Base-by-base conservation (phyloP, 2,113 vertebrate genomes). In the Epinephelus lanceolatus region DNA sequence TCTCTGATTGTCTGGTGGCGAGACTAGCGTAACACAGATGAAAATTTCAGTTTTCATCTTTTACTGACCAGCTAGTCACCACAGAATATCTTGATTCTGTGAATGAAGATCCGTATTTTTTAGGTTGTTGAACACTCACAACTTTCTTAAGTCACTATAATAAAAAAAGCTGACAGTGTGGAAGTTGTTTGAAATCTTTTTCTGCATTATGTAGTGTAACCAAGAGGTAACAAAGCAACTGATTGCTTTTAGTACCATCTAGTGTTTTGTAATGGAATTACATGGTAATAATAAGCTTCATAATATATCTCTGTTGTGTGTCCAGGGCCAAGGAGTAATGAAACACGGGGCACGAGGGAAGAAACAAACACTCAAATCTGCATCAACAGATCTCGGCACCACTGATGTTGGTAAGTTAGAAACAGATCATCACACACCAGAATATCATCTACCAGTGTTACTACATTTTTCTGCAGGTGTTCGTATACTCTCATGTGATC, bases 331-430 rank as follows among this genome's bases (percentile, higher is more conserved):
- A 93, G 96, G 94, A 47, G 96, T 96, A 71, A 95, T 98, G 94
- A 99, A 99, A 79, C 98, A 99, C 0, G 97, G 97, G 19, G 96
- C 96, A 82, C 92, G 98, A 72, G 96, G 96, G 88, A 99, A 98
- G 86, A 96, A 97, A 71, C 98, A 98, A 91, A 96, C 98, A 55
- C 97, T 99, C 63, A 99, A 99, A 86, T 99, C 98, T 17, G 97
- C 97, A 33, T 99, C 98, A 19, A 99, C 98, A 55, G 98, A 99
- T 93, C 96, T 99, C 14, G 98, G 98, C 79, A 98, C 97, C 3
- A 96, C 96, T 69, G 98, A 99, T 10, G 95, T 98, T 88, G 98
- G 98, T 96, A 95, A 97, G 98, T 89, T 21, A 21, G 27, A 74
- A 55, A 25, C 30, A 5, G 37, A 30, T 51, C 37, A 27, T 73